These are phyloP conservation scores for Ochlodes sylvanus DNA, from an alignment of 2,888 invertebrate species.

Conservation along the genomic window DNA sequence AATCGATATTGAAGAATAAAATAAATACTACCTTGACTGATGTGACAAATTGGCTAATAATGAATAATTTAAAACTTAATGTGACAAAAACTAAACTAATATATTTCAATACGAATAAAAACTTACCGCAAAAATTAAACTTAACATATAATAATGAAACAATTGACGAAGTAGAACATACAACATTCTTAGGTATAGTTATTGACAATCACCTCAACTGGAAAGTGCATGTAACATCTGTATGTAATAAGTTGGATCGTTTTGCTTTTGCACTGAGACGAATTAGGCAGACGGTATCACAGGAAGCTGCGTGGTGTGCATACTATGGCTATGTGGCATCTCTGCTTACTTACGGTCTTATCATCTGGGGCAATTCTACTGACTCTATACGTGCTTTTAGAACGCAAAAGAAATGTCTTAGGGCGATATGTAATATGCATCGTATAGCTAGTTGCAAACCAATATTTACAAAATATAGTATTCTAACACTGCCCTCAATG, in stretches of 20 bases:
- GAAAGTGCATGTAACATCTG: constrained; percentile 3
- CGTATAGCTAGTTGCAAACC: constrained; percentile 8
- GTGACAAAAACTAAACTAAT: constrained; percentile 15
- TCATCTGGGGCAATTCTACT: constrained; percentile 26
- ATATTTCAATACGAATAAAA: constrained; percentile 4
- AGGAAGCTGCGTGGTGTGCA: constrained; percentile 16
- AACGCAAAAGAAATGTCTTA: neutral
- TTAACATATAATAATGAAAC: constrained; percentile 14
- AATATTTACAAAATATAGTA: constrained; percentile 1
- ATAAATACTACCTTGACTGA: constrained; percentile 3
- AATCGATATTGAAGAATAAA: constrained; percentile 1
- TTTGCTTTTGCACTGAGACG: constrained; percentile 18
- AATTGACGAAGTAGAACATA: neutral
- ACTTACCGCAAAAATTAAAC: neutral
- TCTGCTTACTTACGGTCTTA: constrained; percentile 20
- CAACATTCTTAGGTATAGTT: constrained; percentile 7
- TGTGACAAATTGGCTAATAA: constrained; percentile 8
- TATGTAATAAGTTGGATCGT: constrained; percentile 13
- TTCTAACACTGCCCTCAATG: constrained; percentile 3
- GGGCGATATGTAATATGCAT: constrained; percentile 5
- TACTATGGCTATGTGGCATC: constrained; percentile 24
- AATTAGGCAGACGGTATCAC: constrained; percentile 13
- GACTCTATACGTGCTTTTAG: constrained; percentile 5
- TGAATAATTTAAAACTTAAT: constrained; percentile 19
- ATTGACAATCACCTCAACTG: constrained; percentile 16